Percentiles rank a stretch among this genome's conserved stretches.
Evolutionary conservation across 2,113 vertebrate species (phyloP).

Genomic region (Gobio gobio): DNA sequence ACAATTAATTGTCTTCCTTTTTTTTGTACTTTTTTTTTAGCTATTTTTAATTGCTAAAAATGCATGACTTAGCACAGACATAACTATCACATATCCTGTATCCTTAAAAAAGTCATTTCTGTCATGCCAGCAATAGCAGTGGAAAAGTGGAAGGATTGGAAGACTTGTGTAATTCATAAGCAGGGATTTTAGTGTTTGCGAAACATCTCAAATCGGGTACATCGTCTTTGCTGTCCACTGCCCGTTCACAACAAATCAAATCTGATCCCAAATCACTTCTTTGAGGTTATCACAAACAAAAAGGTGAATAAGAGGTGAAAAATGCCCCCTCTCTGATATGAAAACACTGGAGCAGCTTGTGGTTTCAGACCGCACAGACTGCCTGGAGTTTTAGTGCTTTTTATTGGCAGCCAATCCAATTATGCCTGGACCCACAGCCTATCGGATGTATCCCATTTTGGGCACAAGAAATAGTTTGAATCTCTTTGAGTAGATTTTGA

Average conservation of each 20-base stretch:
- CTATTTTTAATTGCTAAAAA: conserved; percentile 33
- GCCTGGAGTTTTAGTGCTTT: conserved; percentile 16
- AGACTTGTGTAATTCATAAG: conserved; percentile 65
- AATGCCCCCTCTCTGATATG: neutral
- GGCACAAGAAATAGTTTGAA: neutral
- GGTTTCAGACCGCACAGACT: neutral
- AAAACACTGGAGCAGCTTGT: conserved; percentile 6
- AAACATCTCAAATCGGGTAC: neutral
- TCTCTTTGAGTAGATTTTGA: neutral
- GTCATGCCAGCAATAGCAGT: conserved; percentile 41
- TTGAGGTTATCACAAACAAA: neutral
- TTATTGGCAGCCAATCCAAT: conserved; percentile 11
- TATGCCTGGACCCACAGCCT: neutral
- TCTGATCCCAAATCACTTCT: neutral
- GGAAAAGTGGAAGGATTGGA: conserved; percentile 6
- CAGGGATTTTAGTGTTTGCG: conserved; percentile 46
- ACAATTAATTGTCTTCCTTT: neutral
- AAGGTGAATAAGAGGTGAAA: conserved; percentile 31
- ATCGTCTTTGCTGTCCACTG: neutral
- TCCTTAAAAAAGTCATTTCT: neutral
- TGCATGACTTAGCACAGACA: conserved; percentile 27
- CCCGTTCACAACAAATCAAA: neutral
- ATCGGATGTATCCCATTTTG: neutral
- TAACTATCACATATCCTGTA: conserved; percentile 37
- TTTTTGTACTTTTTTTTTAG: neutral